phyloP scores from a whole-genome alignment of 2,888 invertebrate species.

The Caenorhabditis japonica region DNA sequence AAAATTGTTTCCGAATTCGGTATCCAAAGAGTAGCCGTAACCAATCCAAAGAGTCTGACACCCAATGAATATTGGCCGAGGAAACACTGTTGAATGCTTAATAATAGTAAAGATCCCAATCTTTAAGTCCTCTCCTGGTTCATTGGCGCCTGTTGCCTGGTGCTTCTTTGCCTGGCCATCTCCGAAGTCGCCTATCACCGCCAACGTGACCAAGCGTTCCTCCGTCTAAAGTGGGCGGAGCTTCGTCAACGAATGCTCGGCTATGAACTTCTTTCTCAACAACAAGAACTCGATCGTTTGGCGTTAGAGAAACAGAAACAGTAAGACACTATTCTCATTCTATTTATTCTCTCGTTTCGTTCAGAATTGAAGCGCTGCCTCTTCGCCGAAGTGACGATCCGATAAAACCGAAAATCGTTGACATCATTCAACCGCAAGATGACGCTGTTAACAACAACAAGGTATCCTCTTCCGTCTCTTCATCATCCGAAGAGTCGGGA shows the following conservation, averaged over 20 bases:
- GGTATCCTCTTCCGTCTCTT: neutral
- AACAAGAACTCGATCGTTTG: constrained; percentile 51
- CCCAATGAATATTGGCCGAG: neutral
- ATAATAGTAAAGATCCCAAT: neutral
- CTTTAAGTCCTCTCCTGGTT: constrained; percentile 70
- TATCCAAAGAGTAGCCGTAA: too few relatives aligned
- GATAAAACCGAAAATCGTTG: constrained; percentile 44
- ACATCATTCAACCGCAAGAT: constrained; percentile 22
- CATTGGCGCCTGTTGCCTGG: constrained; percentile 71
- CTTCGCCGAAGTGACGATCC: constrained; percentile 47
- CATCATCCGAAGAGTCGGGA: constrained; percentile 6
- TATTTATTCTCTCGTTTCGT: constrained; percentile 3
- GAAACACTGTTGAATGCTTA: neutral
- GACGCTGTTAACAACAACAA: too few relatives aligned
- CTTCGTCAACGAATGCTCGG: constrained; percentile 72
- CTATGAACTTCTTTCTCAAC: constrained; percentile 60
- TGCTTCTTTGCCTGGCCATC: constrained; percentile 70
- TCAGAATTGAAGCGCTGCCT: constrained; percentile 46
- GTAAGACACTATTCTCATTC: neutral
- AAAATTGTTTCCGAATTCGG: too few relatives aligned
- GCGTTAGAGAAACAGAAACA: constrained; percentile 40
- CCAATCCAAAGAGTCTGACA: too few relatives aligned
- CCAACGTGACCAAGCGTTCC: constrained; percentile 75
- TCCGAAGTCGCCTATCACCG: constrained; percentile 75
- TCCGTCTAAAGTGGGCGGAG: constrained; percentile 75